Evolutionary conservation across 2,797 vertebrate species (phyloP).

Genomic region (Cryptoprocta ferox): DNA sequence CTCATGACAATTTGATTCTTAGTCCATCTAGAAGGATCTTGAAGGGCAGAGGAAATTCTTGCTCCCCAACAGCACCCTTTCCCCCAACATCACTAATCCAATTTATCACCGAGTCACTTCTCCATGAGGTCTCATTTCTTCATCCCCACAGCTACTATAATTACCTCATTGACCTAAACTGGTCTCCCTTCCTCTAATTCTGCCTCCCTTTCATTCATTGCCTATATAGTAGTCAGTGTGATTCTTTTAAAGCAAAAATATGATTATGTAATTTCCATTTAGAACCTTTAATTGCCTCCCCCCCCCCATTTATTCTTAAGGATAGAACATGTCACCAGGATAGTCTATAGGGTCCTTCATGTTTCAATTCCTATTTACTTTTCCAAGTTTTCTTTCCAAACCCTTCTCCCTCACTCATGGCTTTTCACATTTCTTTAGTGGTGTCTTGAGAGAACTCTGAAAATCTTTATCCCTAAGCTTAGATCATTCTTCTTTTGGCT

Average conservation of each 20-base stretch:
- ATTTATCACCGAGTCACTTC: background rate
- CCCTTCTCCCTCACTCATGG: background rate
- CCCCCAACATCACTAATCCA: background rate
- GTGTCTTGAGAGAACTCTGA: background rate
- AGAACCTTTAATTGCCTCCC: background rate
- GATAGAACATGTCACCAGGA: background rate
- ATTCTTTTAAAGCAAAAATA: conserved; percentile 5
- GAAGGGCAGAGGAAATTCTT: background rate
- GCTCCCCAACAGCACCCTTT: background rate
- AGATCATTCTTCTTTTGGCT: background rate
- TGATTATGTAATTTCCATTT: background rate
- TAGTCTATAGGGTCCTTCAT: background rate
- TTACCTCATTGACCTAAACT: background rate
- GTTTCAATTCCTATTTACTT: background rate
- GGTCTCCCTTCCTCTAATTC: background rate
- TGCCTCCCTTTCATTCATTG: background rate
- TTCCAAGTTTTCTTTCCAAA: background rate
- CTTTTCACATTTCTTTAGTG: background rate
- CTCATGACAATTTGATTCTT: background rate
- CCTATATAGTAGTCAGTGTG: background rate
- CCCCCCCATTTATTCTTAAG: background rate
- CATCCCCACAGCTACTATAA: no score
- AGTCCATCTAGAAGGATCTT: background rate
- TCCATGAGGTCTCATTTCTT: background rate
- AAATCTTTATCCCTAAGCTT: background rate